Conservation (phyloP, 2,888 invertebrate species). For the Caenorhabditis uteleia region DNA sequence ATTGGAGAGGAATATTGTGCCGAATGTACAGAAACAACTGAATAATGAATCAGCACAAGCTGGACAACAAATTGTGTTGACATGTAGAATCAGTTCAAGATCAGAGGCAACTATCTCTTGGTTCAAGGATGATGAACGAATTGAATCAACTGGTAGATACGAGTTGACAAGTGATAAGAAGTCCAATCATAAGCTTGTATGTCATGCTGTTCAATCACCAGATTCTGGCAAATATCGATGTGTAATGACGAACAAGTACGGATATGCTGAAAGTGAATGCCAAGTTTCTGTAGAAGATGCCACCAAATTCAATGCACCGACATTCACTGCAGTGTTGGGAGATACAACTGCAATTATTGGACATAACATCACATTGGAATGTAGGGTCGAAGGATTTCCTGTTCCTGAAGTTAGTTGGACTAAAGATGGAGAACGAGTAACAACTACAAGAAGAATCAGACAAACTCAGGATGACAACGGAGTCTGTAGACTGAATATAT, state of each 20-base stretch:
- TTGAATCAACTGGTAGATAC: constrained; percentile 49
- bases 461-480: constrained; percentile 52
- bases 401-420: constrained; percentile 67
- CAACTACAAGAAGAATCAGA: constrained; percentile 48
- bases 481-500: constrained; percentile 51
- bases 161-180: constrained; percentile 36
- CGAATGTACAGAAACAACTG: constrained; percentile 40
- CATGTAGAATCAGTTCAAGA: constrained; percentile 41
- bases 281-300: constrained; percentile 49
- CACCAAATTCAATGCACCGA: constrained; percentile 42
- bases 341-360: constrained; percentile 52
- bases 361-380: constrained; percentile 64
- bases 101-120: constrained; percentile 37
- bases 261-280: constrained; percentile 46
- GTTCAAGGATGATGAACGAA: constrained; percentile 43
- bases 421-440: constrained; percentile 63
- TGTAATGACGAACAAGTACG: constrained; percentile 68
- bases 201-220: constrained; percentile 37
- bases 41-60: constrained; percentile 56
- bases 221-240: constrained; percentile 70
- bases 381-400: constrained; percentile 70
- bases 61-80: constrained; percentile 54
- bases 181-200: constrained; percentile 38
- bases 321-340: constrained; percentile 34
- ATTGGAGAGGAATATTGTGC: constrained; percentile 29